Evolutionary conservation across 1,140 invertebrate genomes (phyloP).

Genomic region (Mercenaria mercenaria): DNA sequence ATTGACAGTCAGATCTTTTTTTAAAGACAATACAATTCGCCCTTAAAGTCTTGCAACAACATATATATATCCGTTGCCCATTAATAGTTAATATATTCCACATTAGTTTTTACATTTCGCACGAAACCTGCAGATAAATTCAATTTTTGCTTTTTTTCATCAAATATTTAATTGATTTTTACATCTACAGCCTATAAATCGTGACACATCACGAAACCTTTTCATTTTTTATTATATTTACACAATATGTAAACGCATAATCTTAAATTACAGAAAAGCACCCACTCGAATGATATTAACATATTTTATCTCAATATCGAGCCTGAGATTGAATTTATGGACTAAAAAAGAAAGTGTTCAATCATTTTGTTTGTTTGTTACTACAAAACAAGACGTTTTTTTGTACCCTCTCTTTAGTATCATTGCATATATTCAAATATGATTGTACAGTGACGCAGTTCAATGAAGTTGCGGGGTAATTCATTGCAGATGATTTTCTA

Average conservation of each 20-base stretch:
- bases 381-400: slow-evolving; percentile 1
- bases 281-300: not conserved
- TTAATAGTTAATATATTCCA: not conserved
- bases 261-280: not conserved
- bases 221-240: slow-evolving; percentile 13
- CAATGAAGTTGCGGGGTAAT: not conserved
- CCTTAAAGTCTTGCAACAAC: not conserved
- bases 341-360: not conserved
- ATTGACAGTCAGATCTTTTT: not conserved
- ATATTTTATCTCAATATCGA: slow-evolving; percentile 12
- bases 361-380: slow-evolving; percentile 24
- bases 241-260: slow-evolving; percentile 16
- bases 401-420: not conserved
- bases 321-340: not conserved
- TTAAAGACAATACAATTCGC: not conserved
- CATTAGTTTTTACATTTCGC: not conserved
- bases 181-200: not conserved
- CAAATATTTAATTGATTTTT: not conserved
- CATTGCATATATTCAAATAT: not conserved
- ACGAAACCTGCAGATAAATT: not conserved
- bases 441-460: not conserved
- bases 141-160: not conserved
- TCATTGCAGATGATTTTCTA: not conserved
- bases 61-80: not conserved
- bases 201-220: not conserved